Percentiles rank a stretch among this genome's conserved stretches.
These are phyloP conservation scores for Pristionchus arcanus DNA, from an alignment of 2,888 invertebrate genomes.

Conservation along the genomic window DNA sequence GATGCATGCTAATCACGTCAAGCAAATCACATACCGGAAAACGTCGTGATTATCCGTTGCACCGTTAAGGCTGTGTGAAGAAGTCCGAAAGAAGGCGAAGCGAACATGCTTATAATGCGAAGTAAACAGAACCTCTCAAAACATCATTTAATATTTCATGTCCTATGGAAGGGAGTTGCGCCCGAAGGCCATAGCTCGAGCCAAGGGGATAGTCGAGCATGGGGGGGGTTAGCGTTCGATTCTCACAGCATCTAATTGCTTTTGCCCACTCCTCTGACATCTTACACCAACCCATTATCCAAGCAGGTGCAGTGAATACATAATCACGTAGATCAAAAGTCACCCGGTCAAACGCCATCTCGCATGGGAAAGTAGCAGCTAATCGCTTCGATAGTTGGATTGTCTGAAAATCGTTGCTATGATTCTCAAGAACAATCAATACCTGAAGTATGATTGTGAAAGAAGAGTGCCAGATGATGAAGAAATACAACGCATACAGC, in stretches of 20 bases:
- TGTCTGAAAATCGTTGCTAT: background rate
- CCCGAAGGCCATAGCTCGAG: too few relatives aligned
- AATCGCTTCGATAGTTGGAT: background rate
- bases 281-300: too few relatives aligned
- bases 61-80: background rate
- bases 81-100: background rate
- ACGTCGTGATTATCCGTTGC: conserved; percentile 20
- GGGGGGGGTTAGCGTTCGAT: too few relatives aligned
- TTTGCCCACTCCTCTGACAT: too few relatives aligned
- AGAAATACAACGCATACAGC: background rate
- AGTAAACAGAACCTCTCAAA: background rate
- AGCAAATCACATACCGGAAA: too few relatives aligned
- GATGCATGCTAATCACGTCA: too few relatives aligned
- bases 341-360: background rate
- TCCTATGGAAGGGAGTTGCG: too few relatives aligned
- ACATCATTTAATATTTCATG: background rate
- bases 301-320: too few relatives aligned
- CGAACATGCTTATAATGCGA: background rate
- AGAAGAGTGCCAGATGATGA: background rate
- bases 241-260: too few relatives aligned
- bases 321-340: too few relatives aligned
- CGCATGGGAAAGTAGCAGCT: background rate
- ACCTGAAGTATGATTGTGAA: background rate
- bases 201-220: too few relatives aligned
- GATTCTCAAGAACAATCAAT: background rate